Percentiles rank a stretch among this genome's conserved stretches.
Conservation (phyloP, 2,797 vertebrate genomes). For the Helarctos malayanus region DNA sequence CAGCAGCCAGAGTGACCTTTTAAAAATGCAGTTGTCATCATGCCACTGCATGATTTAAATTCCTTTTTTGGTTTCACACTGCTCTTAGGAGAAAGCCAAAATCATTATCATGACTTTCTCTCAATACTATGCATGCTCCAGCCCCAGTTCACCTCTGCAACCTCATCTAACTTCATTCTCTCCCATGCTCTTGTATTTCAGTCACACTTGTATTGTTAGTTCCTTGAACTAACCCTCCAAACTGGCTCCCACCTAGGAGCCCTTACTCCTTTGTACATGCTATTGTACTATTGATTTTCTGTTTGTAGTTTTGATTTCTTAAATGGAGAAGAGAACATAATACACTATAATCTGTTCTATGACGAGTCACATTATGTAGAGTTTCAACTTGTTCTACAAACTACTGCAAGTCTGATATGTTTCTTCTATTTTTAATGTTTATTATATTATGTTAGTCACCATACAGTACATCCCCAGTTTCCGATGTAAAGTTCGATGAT, state of each 20-base stretch:
- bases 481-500: too few relatives aligned
- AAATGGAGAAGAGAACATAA: not conserved
- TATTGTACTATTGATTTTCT: not conserved
- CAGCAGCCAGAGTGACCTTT: not conserved
- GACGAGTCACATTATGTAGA: not conserved
- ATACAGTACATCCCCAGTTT: too few relatives aligned
- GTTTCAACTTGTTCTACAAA: constrained; percentile 47
- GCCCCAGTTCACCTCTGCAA: not conserved
- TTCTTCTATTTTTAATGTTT: not conserved
- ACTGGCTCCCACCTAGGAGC: not conserved
- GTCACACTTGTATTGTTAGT: not conserved
- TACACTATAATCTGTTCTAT: not conserved
- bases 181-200: not conserved
- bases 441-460: too few relatives aligned
- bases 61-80: not conserved
- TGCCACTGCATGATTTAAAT: not conserved
- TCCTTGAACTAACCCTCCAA: not conserved
- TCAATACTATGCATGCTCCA: not conserved
- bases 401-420: not conserved
- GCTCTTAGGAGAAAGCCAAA: constrained; percentile 37
- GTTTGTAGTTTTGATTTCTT: constrained; percentile 25
- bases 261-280: not conserved
- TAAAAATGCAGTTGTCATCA: constrained; percentile 20
- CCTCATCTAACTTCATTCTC: not conserved
- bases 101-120: not conserved